Evolutionary conservation across 1,140 invertebrate genomes (phyloP), one percentile per base, ranked within the genome.

Genomic region (Drosophila fuyamai): DNA sequence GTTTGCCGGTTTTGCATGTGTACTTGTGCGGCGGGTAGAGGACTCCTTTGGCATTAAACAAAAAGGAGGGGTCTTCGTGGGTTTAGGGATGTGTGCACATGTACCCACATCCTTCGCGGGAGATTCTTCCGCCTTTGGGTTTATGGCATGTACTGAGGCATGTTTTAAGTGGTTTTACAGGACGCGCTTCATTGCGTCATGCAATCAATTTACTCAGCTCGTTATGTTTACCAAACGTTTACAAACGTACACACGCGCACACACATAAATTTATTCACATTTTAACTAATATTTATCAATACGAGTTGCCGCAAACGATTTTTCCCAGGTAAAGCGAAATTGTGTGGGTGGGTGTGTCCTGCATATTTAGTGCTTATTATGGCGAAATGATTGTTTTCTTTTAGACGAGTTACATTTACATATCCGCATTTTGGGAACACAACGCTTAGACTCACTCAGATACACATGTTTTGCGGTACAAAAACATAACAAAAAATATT

Each of bases 111-210:
- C 56, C 53, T 43, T 58, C 46, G 62, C 54, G 66, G 32, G 23
- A 48, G 43, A 60, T 51, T 66, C 56, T 73, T 88, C 76, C 76
- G 72, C 80, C 48, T 56, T 80, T 68, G 65, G 79, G 84, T 88
- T 91, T 91, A 91, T 91, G 78, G 81, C 83, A 84, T 91, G 81
- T 91, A 85, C 85, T 85, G 89, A 82, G 89, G 81, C 89, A 91
- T 91, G 89, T 90, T 91, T 91, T 90, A 91, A 91, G 89, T 91
- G 89, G 90, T 91, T 91, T 91, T 91, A 91, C 89, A 91, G 89
- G 89, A 91, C 84, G 84, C 89, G 89, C 89, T 91, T 91, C 89
- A 91, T 90, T 90, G 86, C 86, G 83, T 90, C 79, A 77, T 90
- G 86, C 81, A 89, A 89, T 89, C 84, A 89, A 89, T 89, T 89